A percentile compares a stretch with the other conserved stretches of the same genome.
phyloP scores from a whole-genome alignment of 2,797 vertebrate genomes.

The Aphelocoma californica region DNA sequence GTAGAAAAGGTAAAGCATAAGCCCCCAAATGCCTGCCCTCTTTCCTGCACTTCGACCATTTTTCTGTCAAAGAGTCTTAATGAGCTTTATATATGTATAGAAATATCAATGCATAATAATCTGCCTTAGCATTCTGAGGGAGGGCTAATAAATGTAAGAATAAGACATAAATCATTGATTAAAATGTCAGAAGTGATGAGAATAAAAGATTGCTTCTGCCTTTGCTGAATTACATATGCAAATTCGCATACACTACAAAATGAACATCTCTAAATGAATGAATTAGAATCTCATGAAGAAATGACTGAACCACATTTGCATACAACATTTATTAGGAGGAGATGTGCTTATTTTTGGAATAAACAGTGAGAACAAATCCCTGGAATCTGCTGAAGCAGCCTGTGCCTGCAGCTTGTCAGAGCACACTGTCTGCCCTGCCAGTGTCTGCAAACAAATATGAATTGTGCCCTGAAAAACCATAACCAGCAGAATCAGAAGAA shows the following conservation, averaged over 20 bases:
- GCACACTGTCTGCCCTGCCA: neutral
- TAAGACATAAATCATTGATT: conserved; percentile 65
- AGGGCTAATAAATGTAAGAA: conserved; percentile 57
- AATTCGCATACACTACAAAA: conserved; percentile 48
- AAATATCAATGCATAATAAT: conserved; percentile 58
- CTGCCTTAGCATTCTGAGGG: conserved; percentile 19
- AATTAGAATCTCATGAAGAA: conserved; percentile 51
- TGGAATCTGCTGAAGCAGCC: conserved; percentile 41
- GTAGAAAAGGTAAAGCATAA: neutral
- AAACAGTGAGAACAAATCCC: conserved; percentile 36
- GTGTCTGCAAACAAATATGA: neutral
- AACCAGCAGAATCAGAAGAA: neutral
- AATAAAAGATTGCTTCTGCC: conserved; percentile 65
- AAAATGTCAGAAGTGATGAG: conserved; percentile 68
- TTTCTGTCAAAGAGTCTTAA: conserved; percentile 31
- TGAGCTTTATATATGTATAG: conserved; percentile 48
- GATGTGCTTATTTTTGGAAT: conserved; percentile 54
- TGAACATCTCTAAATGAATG: conserved; percentile 59
- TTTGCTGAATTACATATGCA: conserved; percentile 66
- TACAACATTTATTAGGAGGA: conserved; percentile 51
- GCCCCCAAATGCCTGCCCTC: neutral
- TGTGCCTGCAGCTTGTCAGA: neutral
- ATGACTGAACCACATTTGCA: conserved; percentile 58
- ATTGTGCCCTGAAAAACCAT: neutral
- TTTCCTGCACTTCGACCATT: neutral